A percentile compares a stretch with the other conserved stretches of the same genome.
Evolutionary conservation across 92 coral and sea anemone genomes (phyloP).

Genomic region (Zoanthus sansibaricus): DNA sequence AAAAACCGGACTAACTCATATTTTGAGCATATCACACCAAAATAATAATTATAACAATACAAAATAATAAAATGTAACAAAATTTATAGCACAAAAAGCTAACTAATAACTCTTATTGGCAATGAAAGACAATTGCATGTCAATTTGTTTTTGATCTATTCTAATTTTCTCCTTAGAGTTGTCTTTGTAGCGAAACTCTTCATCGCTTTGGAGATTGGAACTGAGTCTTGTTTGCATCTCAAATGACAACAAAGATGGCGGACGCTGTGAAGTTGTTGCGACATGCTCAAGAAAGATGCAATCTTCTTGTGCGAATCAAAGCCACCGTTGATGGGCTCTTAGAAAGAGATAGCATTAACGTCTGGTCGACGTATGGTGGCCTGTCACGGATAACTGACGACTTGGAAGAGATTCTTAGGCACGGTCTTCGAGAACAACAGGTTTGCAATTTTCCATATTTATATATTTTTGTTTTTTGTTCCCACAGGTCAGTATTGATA

Average conservation of each 20-base stretch:
- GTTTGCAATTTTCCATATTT: conserved; percentile 21
- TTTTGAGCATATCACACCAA: no score
- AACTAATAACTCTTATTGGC: neutral
- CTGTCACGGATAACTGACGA: conserved; percentile 72
- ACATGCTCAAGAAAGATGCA: conserved; percentile 79
- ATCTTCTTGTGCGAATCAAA: conserved; percentile 74
- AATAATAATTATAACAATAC: neutral
- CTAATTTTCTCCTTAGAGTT: neutral
- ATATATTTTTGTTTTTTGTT: neutral
- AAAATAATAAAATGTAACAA: neutral
- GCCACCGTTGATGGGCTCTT: conserved; percentile 80
- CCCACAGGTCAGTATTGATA: neutral
- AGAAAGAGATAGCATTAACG: conserved; percentile 59
- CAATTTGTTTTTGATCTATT: conserved; percentile 2
- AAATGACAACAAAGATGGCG: conserved; percentile 92
- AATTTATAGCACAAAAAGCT: neutral
- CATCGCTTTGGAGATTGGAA: conserved; percentile 21
- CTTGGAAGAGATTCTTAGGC: conserved; percentile 79
- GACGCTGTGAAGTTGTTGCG: conserved; percentile 59
- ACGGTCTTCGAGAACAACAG: conserved; percentile 73
- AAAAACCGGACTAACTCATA: neutral
- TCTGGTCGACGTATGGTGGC: conserved; percentile 78
- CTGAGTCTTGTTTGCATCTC: conserved; percentile 40
- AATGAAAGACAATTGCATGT: neutral
- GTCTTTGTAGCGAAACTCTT: conserved; percentile 1